These are phyloP conservation scores for Oreohelix idahoensis DNA, from an alignment of 1,140 invertebrate genomes.

Conservation along the genomic window DNA sequence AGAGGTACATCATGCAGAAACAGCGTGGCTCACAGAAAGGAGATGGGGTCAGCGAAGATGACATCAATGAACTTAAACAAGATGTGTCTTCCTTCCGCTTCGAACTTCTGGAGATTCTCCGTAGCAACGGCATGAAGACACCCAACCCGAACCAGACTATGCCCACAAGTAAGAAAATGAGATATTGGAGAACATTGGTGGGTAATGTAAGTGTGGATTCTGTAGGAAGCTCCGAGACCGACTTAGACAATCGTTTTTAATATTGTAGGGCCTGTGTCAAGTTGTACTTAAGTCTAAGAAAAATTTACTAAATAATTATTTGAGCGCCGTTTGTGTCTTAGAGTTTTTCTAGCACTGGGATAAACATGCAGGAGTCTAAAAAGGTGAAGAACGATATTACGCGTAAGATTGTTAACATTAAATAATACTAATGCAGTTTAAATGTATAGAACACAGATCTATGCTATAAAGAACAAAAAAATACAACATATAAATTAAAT, in stretches of 20 bases:
- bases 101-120: constrained; percentile 94
- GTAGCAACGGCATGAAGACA: constrained; percentile 73
- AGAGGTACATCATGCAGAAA: constrained; percentile 94
- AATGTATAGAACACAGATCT: too few relatives aligned
- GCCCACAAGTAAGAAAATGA: constrained; percentile 52
- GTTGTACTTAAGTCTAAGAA: too few relatives aligned
- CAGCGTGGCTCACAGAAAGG: constrained; percentile 84
- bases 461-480: too few relatives aligned
- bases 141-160: constrained; percentile 66
- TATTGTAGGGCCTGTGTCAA: too few relatives aligned
- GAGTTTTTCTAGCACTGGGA: too few relatives aligned
- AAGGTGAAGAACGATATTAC: too few relatives aligned
- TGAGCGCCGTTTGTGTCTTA: too few relatives aligned
- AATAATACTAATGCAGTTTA: too few relatives aligned
- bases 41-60: constrained; percentile 95
- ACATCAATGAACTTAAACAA: constrained; percentile 99
- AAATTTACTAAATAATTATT: too few relatives aligned
- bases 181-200: constrained; percentile 66
- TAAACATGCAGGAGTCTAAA: too few relatives aligned
- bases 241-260: background rate
- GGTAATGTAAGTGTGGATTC: constrained; percentile 52
- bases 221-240: constrained; percentile 16
- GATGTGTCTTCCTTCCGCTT: constrained; percentile 81
- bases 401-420: too few relatives aligned
- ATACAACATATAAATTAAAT: too few relatives aligned